Percentiles rank a stretch among this genome's conserved stretches.
These are phyloP conservation scores for Rissa tridactyla DNA, from an alignment of 2,113 vertebrate genomes.

Conservation along the genomic window DNA sequence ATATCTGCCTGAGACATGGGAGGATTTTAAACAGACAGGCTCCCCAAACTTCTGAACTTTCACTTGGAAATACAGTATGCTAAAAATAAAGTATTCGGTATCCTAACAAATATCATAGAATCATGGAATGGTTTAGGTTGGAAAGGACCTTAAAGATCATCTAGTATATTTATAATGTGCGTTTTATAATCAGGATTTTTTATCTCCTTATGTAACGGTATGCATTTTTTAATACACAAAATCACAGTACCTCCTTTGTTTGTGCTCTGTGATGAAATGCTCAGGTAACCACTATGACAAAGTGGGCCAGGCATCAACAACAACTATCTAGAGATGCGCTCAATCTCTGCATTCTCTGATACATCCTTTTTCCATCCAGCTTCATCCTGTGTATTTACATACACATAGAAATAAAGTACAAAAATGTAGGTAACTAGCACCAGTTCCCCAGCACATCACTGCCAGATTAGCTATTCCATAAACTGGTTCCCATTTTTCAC, in stretches of 20 bases:
- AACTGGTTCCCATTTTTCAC: background rate
- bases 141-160: background rate
- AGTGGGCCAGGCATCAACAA: background rate
- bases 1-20: background rate
- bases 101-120: background rate
- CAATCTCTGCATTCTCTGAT: background rate
- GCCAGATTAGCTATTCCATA: background rate
- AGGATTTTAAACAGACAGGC: background rate
- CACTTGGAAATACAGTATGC: background rate
- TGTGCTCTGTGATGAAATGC: background rate
- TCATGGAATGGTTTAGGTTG: background rate
- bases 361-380: background rate
- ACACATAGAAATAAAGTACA: background rate
- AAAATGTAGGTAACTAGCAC: background rate
- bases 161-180: background rate
- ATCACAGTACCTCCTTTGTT: background rate
- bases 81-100: background rate
- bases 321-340: rapidly evolving
- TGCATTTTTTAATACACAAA: background rate
- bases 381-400: background rate
- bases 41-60: background rate
- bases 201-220: background rate
- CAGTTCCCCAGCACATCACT: background rate
- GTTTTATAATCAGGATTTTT: background rate
- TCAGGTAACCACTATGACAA: background rate